Evolutionary conservation across 1,140 invertebrate genomes (phyloP).

Genomic region (Pogonognathellus flavescens): DNA sequence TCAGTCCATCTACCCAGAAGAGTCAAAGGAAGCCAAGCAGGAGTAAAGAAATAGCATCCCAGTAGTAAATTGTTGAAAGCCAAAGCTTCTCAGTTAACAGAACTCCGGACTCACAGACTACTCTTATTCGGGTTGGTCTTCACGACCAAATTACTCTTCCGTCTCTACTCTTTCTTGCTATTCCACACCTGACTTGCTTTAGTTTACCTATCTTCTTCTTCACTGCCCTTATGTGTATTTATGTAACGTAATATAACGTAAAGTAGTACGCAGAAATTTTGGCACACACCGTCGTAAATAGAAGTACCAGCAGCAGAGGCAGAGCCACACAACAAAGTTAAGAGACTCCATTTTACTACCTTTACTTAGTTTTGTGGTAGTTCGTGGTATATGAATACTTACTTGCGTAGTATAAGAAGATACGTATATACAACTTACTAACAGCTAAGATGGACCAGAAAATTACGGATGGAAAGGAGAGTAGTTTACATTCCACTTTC

Average conservation of each 20-base stretch:
- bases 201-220: constrained; percentile 1
- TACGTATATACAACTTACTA: too few relatives aligned
- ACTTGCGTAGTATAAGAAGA: too few relatives aligned
- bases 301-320: too few relatives aligned
- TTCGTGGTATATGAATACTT: too few relatives aligned
- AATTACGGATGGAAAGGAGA: not conserved
- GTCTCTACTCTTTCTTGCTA: not conserved
- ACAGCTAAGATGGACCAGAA: not conserved
- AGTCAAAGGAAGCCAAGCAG: not conserved
- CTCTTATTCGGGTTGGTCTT: not conserved
- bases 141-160: not conserved
- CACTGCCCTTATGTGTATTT: not conserved
- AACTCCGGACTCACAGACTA: not conserved
- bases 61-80: not conserved
- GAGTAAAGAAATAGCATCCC: not conserved
- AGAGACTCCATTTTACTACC: too few relatives aligned
- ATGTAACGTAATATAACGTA: not conserved
- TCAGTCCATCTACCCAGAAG: not conserved
- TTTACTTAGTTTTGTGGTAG: too few relatives aligned
- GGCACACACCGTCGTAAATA: too few relatives aligned
- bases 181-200: constrained; percentile 8
- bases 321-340: too few relatives aligned
- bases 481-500: not conserved
- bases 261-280: too few relatives aligned
- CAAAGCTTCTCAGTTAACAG: constrained; percentile 13